phyloP scores from a whole-genome alignment of 2,888 invertebrate genomes.

The Eurytoma adleriae region DNA sequence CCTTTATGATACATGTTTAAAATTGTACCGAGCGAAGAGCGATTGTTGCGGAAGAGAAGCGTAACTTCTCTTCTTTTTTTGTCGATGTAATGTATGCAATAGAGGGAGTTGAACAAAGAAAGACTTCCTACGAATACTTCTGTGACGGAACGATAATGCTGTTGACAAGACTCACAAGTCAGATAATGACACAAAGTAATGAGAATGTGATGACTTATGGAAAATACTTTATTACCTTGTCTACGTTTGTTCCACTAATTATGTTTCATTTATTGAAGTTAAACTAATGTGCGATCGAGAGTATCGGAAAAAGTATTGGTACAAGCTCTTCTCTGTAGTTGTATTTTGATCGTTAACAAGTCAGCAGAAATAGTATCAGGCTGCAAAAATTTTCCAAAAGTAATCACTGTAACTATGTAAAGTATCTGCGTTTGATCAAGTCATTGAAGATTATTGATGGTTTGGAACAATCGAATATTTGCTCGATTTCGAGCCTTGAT shows the following conservation, averaged over 20 bases:
- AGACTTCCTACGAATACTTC: conserved; percentile 24
- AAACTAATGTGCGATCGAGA: no score
- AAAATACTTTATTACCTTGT: conserved; percentile 1
- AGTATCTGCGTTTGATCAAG: conserved; percentile 20
- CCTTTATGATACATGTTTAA: conserved; percentile 32
- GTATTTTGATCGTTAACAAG: background rate
- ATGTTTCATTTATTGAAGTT: no score
- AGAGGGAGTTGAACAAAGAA: background rate
- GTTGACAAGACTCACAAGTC: conserved; percentile 13
- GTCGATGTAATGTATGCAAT: conserved; percentile 36
- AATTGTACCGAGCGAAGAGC: conserved; percentile 13
- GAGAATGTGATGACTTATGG: conserved; percentile 33
- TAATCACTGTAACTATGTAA: conserved; percentile 15
- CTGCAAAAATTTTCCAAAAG: conserved; percentile 29
- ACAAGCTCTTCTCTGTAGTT: no score
- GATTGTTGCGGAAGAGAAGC: conserved; percentile 37
- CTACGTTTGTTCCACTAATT: background rate
- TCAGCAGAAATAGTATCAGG: background rate
- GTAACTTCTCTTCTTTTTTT: conserved; percentile 14
- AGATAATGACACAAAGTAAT: conserved; percentile 6
- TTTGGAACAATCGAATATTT: conserved; percentile 28
- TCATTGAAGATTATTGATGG: conserved; percentile 26
- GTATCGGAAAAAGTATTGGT: no score
- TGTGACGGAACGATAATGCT: background rate
- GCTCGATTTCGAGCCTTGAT: conserved; percentile 50